A percentile compares a stretch with the other conserved stretches of the same genome.
These are phyloP conservation scores for Camponotus vicinus DNA, from an alignment of 1,140 invertebrate genomes.

Conservation along the genomic window DNA sequence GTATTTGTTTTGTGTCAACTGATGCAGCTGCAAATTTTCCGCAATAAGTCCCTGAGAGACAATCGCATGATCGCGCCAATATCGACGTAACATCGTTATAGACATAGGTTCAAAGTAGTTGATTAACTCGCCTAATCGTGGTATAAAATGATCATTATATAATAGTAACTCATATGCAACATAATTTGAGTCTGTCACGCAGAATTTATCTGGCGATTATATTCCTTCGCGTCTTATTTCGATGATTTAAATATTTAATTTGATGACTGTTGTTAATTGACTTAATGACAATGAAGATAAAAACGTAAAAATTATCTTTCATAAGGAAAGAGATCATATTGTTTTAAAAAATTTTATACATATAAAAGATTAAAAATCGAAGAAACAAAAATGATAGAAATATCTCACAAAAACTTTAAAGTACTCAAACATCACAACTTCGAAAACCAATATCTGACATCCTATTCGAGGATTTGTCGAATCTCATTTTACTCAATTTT, in stretches of 20 bases:
- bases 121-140: constrained; percentile 19
- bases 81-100: constrained; percentile 40
- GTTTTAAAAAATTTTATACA: not conserved
- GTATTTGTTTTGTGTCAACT: constrained; percentile 7
- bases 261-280: too few relatives aligned
- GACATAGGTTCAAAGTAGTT: constrained; percentile 36
- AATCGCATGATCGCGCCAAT: constrained; percentile 49
- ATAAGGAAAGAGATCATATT: not conserved
- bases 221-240: not conserved
- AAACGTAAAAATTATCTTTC: not conserved
- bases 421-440: not conserved
- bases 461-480: not conserved
- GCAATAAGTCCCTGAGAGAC: constrained; percentile 34
- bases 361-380: not conserved
- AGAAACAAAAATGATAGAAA: not conserved
- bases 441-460: not conserved
- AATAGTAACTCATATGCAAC: constrained; percentile 4
- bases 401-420: constrained; percentile 1
- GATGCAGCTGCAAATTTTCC: constrained; percentile 7
- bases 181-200: not conserved
- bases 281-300: too few relatives aligned
- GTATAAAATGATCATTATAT: constrained; percentile 15
- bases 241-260: not conserved
- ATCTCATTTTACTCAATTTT: not conserved
- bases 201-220: not conserved